Conservation (phyloP, 2,888 invertebrate species). For the Eupithecia dodoneata region DNA sequence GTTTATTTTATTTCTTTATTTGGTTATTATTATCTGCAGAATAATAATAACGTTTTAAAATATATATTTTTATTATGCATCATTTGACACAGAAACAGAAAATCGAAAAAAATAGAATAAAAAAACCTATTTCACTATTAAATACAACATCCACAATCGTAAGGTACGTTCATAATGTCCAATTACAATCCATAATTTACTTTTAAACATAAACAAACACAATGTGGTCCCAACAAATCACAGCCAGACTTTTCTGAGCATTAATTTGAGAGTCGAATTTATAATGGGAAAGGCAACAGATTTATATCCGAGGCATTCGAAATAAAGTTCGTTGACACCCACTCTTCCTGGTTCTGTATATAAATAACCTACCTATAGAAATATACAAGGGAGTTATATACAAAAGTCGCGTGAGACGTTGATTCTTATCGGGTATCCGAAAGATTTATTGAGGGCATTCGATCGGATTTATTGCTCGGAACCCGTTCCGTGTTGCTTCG, state of each 20-base stretch:
- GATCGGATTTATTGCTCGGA: conserved; percentile 77
- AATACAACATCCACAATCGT: background rate
- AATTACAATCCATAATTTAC: background rate
- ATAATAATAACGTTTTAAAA: background rate
- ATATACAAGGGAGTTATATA: conserved; percentile 27
- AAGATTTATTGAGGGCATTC: conserved; percentile 81
- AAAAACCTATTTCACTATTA: background rate
- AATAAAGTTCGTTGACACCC: conserved; percentile 60
- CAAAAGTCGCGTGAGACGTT: conserved; percentile 80
- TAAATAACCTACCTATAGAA: conserved; percentile 40
- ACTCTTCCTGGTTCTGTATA: conserved; percentile 72
- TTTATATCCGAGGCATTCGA: conserved; percentile 47
- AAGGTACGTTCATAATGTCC: background rate
- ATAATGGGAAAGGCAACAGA: conserved; percentile 40
- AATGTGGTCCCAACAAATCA: conserved; percentile 30
- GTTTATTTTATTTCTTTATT: conserved; percentile 2
- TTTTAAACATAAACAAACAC: background rate
- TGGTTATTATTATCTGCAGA: background rate
- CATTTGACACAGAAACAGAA: background rate
- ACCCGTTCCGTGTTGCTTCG: conserved; percentile 81
- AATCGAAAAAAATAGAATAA: background rate
- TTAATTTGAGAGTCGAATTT: conserved; percentile 32
- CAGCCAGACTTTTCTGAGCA: conserved; percentile 23
- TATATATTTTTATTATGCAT: background rate
- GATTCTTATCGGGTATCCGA: conserved; percentile 80